phyloP scores from a whole-genome alignment of 2,888 invertebrate species.

The Laspeyria flexula region DNA sequence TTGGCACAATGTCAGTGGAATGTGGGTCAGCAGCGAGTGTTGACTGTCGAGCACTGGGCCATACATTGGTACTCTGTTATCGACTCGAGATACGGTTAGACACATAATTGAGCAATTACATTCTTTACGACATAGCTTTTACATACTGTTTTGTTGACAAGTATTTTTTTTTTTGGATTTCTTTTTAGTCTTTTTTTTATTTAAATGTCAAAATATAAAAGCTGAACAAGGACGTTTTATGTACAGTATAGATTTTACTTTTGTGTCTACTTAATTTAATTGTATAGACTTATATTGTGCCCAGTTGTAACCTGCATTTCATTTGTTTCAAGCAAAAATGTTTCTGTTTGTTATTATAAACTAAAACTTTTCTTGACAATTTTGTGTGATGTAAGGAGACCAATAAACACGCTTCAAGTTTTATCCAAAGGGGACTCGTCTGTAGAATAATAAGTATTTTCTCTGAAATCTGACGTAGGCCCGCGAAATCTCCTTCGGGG shows the following conservation, averaged over 20 bases:
- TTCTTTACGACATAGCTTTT: conserved; percentile 61
- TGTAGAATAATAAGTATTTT: background rate
- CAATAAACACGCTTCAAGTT: background rate
- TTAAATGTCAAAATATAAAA: too few species aligned
- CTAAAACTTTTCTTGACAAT: background rate
- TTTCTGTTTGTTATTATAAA: too few species aligned
- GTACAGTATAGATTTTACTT: too few species aligned
- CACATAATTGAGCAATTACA: conserved; percentile 78
- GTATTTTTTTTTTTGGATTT: too few species aligned
- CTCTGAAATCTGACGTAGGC: background rate
- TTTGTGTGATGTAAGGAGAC: background rate
- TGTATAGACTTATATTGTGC: too few species aligned
- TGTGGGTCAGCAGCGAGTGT: conserved; percentile 62
- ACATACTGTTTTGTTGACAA: background rate
- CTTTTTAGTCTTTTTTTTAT: too few species aligned
- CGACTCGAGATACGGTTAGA: conserved; percentile 55
- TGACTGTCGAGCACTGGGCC: conserved; percentile 15
- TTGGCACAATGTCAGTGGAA: conserved; percentile 66
- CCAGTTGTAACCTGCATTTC: too few species aligned
- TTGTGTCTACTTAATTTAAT: too few species aligned
- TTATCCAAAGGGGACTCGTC: background rate
- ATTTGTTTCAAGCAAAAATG: too few species aligned
- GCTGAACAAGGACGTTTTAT: too few species aligned
- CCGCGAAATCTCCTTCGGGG: background rate
- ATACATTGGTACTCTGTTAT: conserved; percentile 35